Evolutionary conservation across 1,140 invertebrate species (phyloP).

Genomic region (Gonioctena quinquepunctata): DNA sequence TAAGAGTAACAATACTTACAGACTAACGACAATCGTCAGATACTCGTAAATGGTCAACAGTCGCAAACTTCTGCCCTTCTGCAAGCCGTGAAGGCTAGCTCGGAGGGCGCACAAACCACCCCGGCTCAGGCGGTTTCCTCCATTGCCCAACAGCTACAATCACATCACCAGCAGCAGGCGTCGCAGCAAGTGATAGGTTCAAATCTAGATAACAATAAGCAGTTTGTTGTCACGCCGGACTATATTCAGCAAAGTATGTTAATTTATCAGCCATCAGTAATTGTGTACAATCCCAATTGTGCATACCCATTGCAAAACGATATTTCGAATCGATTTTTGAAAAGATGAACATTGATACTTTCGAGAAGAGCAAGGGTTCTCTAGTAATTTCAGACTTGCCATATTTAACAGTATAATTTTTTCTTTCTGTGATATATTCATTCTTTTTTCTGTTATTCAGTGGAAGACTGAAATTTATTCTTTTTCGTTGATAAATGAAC

Average conservation of each 20-base stretch:
- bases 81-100: slow-evolving; percentile 50
- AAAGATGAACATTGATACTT: slow-evolving; percentile 11
- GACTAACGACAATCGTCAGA: slow-evolving; percentile 39
- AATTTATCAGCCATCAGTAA: slow-evolving; percentile 54
- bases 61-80: slow-evolving; percentile 46
- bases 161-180: slow-evolving; percentile 39
- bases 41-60: slow-evolving; percentile 52
- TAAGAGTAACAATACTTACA: slow-evolving; percentile 20
- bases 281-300: slow-evolving; percentile 55
- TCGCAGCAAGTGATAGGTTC: slow-evolving; percentile 51
- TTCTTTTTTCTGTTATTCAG: too few relatives aligned
- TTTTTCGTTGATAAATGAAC: too few relatives aligned
- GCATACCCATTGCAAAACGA: slow-evolving; percentile 56
- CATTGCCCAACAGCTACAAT: slow-evolving; percentile 12
- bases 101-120: slow-evolving; percentile 28
- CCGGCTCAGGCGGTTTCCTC: not conserved
- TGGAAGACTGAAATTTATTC: too few relatives aligned
- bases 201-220: slow-evolving; percentile 61
- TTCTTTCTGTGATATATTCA: not conserved
- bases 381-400: not conserved
- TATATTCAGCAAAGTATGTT: slow-evolving; percentile 87
- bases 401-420: not conserved
- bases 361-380: slow-evolving; percentile 40
- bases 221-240: slow-evolving; percentile 84
- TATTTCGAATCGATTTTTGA: not conserved